These are phyloP conservation scores for Columbina picui DNA, from an alignment of 2,113 vertebrate species.

Conservation along the genomic window DNA sequence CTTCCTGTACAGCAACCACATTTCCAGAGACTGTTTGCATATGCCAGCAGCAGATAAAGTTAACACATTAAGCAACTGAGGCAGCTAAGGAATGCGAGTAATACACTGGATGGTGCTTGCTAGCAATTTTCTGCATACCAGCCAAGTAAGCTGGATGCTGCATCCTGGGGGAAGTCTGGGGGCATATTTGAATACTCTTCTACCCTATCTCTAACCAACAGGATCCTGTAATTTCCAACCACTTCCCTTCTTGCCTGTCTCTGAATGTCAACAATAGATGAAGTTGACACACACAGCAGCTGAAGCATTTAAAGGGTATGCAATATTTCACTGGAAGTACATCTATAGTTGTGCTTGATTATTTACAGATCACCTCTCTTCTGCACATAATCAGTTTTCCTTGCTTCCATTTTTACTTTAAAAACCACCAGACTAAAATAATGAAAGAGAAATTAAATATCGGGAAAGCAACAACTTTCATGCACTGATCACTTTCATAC, in stretches of 20 bases:
- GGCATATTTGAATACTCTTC: not conserved
- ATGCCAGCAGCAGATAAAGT: constrained; percentile 46
- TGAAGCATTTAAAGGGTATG: not conserved
- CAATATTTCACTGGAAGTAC: not conserved
- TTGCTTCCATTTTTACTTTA: not conserved
- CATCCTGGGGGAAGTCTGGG: fast-evolving
- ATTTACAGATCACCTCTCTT: not conserved
- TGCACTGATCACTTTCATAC: not conserved
- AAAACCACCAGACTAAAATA: not conserved
- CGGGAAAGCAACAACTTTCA: not conserved
- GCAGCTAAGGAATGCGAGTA: not conserved
- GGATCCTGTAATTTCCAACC: not conserved
- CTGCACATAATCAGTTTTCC: not conserved
- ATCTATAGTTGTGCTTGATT: not conserved
- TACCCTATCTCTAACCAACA: constrained; percentile 3
- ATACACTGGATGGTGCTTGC: not conserved
- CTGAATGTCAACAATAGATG: not conserved
- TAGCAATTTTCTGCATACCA: not conserved
- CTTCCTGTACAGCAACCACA: constrained; percentile 43
- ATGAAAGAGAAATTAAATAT: not conserved
- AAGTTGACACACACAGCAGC: not conserved
- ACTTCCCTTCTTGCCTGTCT: not conserved
- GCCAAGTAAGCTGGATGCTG: not conserved
- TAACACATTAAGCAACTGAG: not conserved
- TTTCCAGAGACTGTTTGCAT: not conserved